These are phyloP conservation scores for Eleutherodactylus coqui DNA, from an alignment of 2,797 vertebrate species.

Conservation along the genomic window DNA sequence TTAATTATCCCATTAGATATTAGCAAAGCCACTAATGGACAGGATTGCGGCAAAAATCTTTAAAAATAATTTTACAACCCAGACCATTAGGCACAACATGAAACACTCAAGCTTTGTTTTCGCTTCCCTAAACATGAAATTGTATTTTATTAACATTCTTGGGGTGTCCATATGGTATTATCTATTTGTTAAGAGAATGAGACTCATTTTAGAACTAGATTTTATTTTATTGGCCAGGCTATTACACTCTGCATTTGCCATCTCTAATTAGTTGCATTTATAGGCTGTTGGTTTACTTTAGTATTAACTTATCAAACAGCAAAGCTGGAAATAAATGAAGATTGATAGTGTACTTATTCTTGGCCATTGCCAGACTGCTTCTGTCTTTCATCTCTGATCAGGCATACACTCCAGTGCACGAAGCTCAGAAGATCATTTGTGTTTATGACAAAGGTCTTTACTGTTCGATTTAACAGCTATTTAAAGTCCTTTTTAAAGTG, in stretches of 20 bases:
- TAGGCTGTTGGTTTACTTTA: neutral
- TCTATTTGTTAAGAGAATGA: neutral
- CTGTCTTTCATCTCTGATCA: neutral
- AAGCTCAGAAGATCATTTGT: neutral
- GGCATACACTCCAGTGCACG: neutral
- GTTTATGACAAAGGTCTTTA: neutral
- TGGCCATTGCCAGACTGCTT: neutral
- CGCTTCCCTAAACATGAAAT: neutral
- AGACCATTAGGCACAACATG: conserved; percentile 2
- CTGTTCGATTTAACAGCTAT: neutral
- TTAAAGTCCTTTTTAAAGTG: too few species aligned
- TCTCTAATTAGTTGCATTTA: neutral
- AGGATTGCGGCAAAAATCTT: neutral
- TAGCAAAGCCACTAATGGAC: neutral
- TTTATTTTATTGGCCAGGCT: neutral
- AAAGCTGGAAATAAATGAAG: too few species aligned
- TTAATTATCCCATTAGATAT: neutral
- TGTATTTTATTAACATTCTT: neutral
- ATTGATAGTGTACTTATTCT: neutral
- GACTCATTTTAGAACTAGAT: neutral
- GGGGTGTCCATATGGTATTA: neutral
- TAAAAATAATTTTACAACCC: neutral
- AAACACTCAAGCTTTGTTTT: neutral
- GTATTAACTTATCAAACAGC: neutral
- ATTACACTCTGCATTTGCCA: neutral